Evolutionary conservation across 2,888 invertebrate species (phyloP), one percentile per base, ranked within the genome.

Genomic region (Noctua janthe): DNA sequence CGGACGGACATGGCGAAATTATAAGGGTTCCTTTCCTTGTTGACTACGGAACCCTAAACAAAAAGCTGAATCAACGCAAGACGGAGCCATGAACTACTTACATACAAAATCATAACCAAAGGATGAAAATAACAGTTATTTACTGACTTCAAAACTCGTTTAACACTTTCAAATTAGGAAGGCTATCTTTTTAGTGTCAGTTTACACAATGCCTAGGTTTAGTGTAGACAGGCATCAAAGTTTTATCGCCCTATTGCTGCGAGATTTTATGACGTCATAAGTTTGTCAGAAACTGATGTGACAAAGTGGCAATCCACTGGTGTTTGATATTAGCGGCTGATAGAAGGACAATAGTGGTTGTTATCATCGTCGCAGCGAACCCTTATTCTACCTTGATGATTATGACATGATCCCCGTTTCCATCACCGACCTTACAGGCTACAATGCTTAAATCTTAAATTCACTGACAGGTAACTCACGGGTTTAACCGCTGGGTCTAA

Each of bases 131-230:
- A 64, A 51, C 39, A 39, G 39, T 39, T 39, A 39, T 39, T 39
- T 39, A 39, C 20, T 54, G 51, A 35, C 43, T 35, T 4, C 20
- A 54, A 29, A 54, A 15, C 62, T 54, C 62, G 17, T 71, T 71
- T 80, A 62, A 79, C 80, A 35, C 43, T 51, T 70, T 51, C 10
- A 43, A 62, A 62, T 80, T 70, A 80, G 71, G 13, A 62, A 70
- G 70, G 80, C n/a, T 49, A 67, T 49, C 47, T 54, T 80, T 80
- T 80, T 51, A 80, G 51, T 79, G 62, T 5, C 79, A 80, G 43
- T 43, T 80, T 43, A 49, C 23, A 80, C 51, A 62, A 70, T 62
- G 47, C 39, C 78, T 69, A 70, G 70, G 29, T 80, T 80, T 79
- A 67, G 66, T 49, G 47, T 54, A 39, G 62, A 66, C 56, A 23